A percentile compares a stretch with the other conserved stretches of the same genome.
phyloP scores from a whole-genome alignment of 2,888 invertebrate genomes.

The Drosophila austrosaltans region DNA sequence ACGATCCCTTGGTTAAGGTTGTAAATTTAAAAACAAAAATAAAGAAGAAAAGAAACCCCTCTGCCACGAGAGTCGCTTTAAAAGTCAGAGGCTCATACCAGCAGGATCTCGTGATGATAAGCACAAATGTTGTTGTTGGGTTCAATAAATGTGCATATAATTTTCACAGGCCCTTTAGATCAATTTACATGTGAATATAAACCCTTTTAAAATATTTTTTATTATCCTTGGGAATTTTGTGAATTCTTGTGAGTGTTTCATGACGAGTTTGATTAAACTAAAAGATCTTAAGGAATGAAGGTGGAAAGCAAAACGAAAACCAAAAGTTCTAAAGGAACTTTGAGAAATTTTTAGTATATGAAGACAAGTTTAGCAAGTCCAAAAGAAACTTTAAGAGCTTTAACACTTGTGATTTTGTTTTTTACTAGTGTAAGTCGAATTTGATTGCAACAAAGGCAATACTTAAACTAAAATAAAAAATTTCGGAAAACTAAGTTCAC shows the following conservation, averaged over 20 bases:
- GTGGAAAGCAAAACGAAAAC: too few relatives aligned
- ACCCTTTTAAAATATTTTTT: background rate
- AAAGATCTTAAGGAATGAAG: background rate
- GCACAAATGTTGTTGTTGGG: background rate
- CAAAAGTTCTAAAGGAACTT: too few relatives aligned
- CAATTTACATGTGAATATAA: slow-evolving; percentile 4
- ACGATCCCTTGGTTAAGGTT: slow-evolving; percentile 52
- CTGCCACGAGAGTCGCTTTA: slow-evolving; percentile 57
- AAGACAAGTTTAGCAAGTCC: too few relatives aligned
- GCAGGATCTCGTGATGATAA: background rate
- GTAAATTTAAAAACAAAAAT: slow-evolving; percentile 51
- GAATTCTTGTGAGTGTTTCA: background rate
- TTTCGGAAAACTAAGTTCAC: too few relatives aligned
- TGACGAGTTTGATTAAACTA: too few relatives aligned
- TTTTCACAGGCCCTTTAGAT: background rate
- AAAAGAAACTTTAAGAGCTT: too few relatives aligned
- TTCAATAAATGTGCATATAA: background rate
- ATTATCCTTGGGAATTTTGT: background rate
- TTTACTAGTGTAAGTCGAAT: too few relatives aligned
- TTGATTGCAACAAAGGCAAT: too few relatives aligned
- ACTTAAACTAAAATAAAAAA: too few relatives aligned
- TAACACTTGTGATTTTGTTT: too few relatives aligned
- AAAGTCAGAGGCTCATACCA: slow-evolving; percentile 39
- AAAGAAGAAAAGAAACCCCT: background rate
- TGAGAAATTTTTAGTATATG: too few relatives aligned